These are phyloP conservation scores for Drosophila nebulosa DNA, from an alignment of 1,140 invertebrate genomes.

Conservation along the genomic window DNA sequence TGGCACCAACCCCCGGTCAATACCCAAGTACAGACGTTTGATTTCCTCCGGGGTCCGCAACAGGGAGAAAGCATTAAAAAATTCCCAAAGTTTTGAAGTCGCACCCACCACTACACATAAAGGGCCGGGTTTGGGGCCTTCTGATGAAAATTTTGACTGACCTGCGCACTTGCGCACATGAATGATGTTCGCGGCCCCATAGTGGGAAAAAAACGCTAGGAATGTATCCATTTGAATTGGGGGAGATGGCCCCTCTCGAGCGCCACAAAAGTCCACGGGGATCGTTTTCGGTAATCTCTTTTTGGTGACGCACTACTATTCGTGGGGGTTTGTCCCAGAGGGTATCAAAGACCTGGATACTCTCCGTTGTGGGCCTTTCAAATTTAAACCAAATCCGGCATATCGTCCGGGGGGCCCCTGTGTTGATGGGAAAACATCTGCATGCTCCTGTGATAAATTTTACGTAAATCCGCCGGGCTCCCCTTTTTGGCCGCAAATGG, in stretches of 20 bases:
- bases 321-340: conserved; percentile 88
- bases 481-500: conserved; percentile 89
- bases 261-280: conserved; percentile 92
- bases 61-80: conserved; percentile 88
- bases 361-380: conserved; percentile 83
- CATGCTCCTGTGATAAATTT: conserved; percentile 96
- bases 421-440: conserved; percentile 95
- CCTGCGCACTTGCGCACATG: conserved; percentile 87
- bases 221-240: conserved; percentile 92
- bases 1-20: conserved; percentile 84
- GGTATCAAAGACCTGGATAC: conserved; percentile 87
- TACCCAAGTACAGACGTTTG: conserved; percentile 90
- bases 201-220: conserved; percentile 91
- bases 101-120: conserved; percentile 97
- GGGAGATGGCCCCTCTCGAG: conserved; percentile 95
- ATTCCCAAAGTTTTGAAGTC: conserved; percentile 90
- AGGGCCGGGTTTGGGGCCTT: conserved; percentile 94
- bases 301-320: conserved; percentile 89
- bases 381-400: conserved; percentile 85
- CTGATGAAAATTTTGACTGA: no score
- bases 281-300: conserved; percentile 89
- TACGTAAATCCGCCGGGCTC: conserved; percentile 93
- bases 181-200: conserved; percentile 88
- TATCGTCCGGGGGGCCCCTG: conserved; percentile 92
- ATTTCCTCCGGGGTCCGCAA: conserved; percentile 93